Conservation (phyloP, 2,113 vertebrate genomes). For the Manacus vitellinus region DNA sequence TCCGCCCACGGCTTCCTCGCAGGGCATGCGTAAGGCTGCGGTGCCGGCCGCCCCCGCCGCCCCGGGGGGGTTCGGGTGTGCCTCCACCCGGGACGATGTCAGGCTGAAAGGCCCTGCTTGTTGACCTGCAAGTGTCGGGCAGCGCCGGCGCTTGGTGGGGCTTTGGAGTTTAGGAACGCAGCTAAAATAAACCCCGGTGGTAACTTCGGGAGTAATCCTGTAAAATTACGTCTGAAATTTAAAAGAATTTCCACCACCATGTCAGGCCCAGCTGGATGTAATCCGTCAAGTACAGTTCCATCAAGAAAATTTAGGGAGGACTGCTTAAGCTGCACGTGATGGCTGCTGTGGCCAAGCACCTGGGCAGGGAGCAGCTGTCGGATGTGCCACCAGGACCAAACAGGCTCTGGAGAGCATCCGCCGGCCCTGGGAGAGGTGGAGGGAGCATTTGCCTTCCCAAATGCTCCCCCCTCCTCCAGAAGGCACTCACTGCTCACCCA, state of each 20-base stretch:
- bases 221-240: rapidly evolving
- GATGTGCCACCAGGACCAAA: too few relatives aligned
- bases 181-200: rapidly evolving
- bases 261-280: not conserved
- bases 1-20: slow-evolving; percentile 13
- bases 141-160: too few relatives aligned
- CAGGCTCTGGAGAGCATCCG: not conserved
- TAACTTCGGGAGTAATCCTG: too few relatives aligned
- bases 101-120: not conserved
- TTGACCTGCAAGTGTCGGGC: rapidly evolving
- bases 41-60: rapidly evolving
- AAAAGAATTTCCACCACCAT: not conserved
- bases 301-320: not conserved
- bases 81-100: rapidly evolving
- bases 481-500: not conserved
- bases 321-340: rapidly evolving
- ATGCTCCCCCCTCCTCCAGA: not conserved
- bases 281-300: not conserved
- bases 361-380: rapidly evolving
- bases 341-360: rapidly evolving
- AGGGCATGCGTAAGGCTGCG: not conserved
- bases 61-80: rapidly evolving
- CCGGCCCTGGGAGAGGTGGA: not conserved
- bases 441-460: not conserved
- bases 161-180: not conserved